Percentiles rank a stretch among this genome's conserved stretches.
Conservation (phyloP, 2,888 invertebrate species). For the Agrenia bidenticulata region DNA sequence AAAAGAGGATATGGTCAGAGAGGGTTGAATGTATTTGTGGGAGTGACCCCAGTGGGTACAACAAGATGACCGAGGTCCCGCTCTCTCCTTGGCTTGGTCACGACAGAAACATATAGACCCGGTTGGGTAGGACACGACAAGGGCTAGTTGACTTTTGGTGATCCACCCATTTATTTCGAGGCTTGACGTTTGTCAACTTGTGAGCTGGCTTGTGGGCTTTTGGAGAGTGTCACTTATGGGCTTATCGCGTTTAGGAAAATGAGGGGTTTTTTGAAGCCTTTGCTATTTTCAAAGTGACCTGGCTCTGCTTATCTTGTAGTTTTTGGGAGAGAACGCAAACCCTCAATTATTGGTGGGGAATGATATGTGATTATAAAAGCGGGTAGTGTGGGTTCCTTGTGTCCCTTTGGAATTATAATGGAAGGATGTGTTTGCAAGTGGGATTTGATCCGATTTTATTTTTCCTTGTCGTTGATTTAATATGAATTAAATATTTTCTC, state of each 20-base stretch:
- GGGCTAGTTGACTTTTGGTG: conserved; percentile 16
- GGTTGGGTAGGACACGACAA: conserved; percentile 18
- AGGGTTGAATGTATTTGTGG: not conserved
- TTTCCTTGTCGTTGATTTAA: too few relatives aligned
- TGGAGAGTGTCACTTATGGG: conserved; percentile 13
- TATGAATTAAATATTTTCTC: too few relatives aligned
- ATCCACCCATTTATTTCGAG: conserved; percentile 15
- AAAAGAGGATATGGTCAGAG: too few relatives aligned
- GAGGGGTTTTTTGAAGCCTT: not conserved
- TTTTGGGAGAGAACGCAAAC: not conserved
- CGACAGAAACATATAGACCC: not conserved
- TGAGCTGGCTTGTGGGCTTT: not conserved
- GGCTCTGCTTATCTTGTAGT: not conserved
- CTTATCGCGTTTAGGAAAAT: not conserved
- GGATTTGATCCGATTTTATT: too few relatives aligned
- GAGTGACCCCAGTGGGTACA: not conserved
- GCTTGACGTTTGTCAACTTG: conserved; percentile 21
- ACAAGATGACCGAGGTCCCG: not conserved
- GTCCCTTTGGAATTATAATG: too few relatives aligned
- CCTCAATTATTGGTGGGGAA: conserved; percentile 2
- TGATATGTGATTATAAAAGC: too few relatives aligned
- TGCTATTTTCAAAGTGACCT: not conserved
- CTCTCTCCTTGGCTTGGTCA: not conserved
- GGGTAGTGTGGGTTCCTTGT: too few relatives aligned
- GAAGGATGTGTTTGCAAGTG: too few relatives aligned